Percentiles rank a stretch among this genome's conserved stretches.
Conservation (phyloP, 2,113 vertebrate genomes). For the Marcusenius ussheri region DNA sequence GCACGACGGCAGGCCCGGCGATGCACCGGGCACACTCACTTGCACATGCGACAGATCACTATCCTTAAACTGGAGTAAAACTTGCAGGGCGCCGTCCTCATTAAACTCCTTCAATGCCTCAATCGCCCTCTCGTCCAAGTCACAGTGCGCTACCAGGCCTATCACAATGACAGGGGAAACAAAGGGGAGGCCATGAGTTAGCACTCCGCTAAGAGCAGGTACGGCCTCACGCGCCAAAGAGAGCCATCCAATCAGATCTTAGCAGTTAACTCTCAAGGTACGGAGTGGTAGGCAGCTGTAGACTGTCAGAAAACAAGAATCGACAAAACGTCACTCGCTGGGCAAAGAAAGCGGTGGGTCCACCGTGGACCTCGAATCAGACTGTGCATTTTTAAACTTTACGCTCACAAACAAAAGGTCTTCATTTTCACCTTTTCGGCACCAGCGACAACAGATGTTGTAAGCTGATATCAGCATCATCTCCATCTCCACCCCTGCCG, state of each 20-base stretch:
- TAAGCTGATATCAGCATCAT: conserved; percentile 34
- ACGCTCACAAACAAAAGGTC: background rate
- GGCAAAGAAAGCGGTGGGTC: background rate
- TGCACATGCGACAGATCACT: conserved; percentile 98
- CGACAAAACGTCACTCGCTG: background rate
- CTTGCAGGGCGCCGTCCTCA: conserved; percentile 92
- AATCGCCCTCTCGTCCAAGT: conserved; percentile 93
- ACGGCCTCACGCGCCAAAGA: background rate
- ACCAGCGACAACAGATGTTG: conserved; percentile 23
- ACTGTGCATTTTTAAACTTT: background rate
- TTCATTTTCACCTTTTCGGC: background rate
- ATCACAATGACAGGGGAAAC: conserved; percentile 27
- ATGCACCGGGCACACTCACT: conserved; percentile 51
- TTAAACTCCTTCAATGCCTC: conserved; percentile 98
- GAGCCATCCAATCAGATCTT: conserved; percentile 8
- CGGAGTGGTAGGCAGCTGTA: background rate
- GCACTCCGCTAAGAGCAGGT: background rate
- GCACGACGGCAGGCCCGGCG: background rate
- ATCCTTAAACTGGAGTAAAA: conserved; percentile 96
- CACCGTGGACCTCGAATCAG: background rate
- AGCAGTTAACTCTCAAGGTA: background rate
- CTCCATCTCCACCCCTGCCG: background rate
- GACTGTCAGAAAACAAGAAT: background rate
- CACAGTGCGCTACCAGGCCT: conserved; percentile 94
- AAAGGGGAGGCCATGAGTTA: conserved; percentile 7